These are phyloP conservation scores for Aphelocoma californica DNA, from an alignment of 2,797 vertebrate species.

Conservation along the genomic window DNA sequence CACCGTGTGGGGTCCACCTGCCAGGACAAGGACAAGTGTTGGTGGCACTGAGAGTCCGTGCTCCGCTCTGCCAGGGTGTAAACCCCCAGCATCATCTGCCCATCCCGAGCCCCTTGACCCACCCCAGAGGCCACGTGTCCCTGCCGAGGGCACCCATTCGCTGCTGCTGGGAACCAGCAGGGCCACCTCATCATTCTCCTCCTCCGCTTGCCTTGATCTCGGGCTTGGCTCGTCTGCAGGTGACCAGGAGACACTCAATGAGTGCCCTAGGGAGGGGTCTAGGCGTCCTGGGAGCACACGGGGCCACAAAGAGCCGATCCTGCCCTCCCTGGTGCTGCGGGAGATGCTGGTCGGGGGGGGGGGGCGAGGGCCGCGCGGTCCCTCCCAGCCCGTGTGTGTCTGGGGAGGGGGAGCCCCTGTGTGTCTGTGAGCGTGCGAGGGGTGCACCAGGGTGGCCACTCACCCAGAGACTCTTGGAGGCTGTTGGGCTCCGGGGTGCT, in stretches of 20 bases:
- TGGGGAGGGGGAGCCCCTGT: neutral
- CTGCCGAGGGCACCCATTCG: neutral
- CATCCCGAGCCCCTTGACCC: neutral
- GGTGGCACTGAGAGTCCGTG: accelerated
- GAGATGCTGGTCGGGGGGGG: neutral
- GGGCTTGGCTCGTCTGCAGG: neutral
- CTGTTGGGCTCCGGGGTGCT: constrained; percentile 56
- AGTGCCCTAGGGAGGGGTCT: neutral
- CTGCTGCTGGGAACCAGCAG: neutral
- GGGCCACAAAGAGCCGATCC: neutral
- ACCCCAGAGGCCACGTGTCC: neutral
- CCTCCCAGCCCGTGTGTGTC: accelerated
- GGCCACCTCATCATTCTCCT: neutral
- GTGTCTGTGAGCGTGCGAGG: accelerated
- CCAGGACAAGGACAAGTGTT: neutral
- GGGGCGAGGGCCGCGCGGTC: accelerated
- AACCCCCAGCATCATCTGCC: neutral
- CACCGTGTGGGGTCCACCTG: constrained; percentile 69
- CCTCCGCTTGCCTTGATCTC: accelerated
- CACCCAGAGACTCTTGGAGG: neutral
- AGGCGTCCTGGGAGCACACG: neutral
- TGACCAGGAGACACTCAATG: accelerated
- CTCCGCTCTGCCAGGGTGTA: neutral
- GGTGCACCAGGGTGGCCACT: accelerated
- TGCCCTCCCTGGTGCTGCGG: neutral